Evolutionary conservation across 2,888 invertebrate genomes (phyloP).

Genomic region (Lymantria dispar): DNA sequence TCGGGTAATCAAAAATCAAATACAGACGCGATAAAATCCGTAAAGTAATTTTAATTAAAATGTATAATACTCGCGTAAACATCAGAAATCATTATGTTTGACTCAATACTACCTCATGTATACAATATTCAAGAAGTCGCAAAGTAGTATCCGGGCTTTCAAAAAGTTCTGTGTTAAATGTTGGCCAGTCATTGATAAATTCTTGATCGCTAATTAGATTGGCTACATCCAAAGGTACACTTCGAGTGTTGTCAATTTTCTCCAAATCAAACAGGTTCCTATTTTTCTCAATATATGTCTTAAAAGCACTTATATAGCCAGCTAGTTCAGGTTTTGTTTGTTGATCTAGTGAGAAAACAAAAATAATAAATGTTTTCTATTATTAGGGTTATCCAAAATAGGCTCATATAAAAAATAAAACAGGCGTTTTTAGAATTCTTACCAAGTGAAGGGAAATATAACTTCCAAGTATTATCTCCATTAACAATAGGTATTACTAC

Average conservation of each 20-base stretch:
- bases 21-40: no score
- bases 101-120: constrained; percentile 85
- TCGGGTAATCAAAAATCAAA: no score
- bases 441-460: constrained; percentile 90
- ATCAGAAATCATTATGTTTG: background rate
- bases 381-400: background rate
- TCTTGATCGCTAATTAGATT: constrained; percentile 78
- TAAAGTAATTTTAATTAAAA: no score
- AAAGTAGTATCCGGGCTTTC: constrained; percentile 86
- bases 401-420: no score
- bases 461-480: constrained; percentile 86
- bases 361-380: background rate
- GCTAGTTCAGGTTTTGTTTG: constrained; percentile 51
- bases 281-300: constrained; percentile 58
- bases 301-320: constrained; percentile 49
- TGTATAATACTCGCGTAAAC: no score
- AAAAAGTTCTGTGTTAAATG: constrained; percentile 85
- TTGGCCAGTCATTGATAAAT: constrained; percentile 83
- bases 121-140: constrained; percentile 88
- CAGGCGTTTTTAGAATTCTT: constrained; percentile 8
- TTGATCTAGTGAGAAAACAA: constrained; percentile 42
- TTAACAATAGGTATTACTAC: constrained; percentile 51
- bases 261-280: constrained; percentile 74
- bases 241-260: constrained; percentile 82
- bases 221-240: constrained; percentile 83